phyloP scores from a whole-genome alignment of 2,888 invertebrate species.

The Plemyria rubiginata region DNA sequence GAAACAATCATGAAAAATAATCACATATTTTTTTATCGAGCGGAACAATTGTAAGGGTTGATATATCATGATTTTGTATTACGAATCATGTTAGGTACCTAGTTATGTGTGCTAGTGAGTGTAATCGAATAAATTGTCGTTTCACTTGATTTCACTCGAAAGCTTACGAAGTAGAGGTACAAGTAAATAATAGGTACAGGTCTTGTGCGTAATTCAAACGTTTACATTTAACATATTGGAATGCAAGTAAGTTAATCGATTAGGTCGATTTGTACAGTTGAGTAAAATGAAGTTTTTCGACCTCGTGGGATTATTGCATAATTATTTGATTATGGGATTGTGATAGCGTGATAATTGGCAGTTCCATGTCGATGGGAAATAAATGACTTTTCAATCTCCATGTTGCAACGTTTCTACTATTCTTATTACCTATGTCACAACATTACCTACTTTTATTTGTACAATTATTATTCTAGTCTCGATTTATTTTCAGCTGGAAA shows the following conservation, averaged over 20 bases:
- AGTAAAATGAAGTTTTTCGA: slow-evolving; percentile 24
- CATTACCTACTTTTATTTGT: not conserved
- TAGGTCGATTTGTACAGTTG: slow-evolving; percentile 13
- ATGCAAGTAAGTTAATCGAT: not conserved
- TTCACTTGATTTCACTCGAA: slow-evolving; percentile 23
- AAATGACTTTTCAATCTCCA: slow-evolving; percentile 36
- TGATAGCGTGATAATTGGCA: slow-evolving; percentile 39
- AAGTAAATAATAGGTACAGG: not conserved
- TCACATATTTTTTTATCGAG: no score
- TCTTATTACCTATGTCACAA: not conserved
- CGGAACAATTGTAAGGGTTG: no score
- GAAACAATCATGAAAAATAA: no score
- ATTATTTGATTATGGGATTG: slow-evolving; percentile 37
- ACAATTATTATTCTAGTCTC: no score
- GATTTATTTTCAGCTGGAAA: no score
- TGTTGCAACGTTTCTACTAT: slow-evolving; percentile 28
- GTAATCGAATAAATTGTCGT: slow-evolving; percentile 15
- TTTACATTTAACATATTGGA: not conserved
- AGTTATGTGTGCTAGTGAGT: not conserved
- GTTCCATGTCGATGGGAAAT: slow-evolving; percentile 40
- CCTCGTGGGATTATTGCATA: slow-evolving; percentile 56
- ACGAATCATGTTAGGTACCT: not conserved
- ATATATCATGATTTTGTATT: no score
- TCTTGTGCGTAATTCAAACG: not conserved
- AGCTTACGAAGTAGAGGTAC: slow-evolving; percentile 4